These are phyloP conservation scores for Tenthredo distinguenda DNA, from an alignment of 2,888 invertebrate species.

Conservation along the genomic window DNA sequence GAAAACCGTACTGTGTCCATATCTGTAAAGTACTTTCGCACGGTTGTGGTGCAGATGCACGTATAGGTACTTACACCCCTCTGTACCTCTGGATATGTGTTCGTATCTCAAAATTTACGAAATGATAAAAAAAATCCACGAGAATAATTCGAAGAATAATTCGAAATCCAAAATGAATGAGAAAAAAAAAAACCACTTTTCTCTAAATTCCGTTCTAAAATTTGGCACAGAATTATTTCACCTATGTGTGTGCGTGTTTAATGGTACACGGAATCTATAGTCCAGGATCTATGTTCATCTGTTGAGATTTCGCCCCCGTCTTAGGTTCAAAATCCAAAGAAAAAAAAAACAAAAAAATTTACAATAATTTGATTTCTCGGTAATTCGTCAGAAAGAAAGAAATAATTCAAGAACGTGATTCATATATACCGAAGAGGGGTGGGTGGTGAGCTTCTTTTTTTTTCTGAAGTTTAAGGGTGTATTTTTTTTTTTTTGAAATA, in stretches of 20 bases:
- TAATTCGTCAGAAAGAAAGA: no score
- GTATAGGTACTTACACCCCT: background rate
- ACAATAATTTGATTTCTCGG: no score
- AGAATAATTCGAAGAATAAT: background rate
- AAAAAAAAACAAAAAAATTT: no score
- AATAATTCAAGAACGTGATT: no score
- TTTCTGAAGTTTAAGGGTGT: no score
- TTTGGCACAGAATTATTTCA: background rate
- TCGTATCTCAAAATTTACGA: background rate
- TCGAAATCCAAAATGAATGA: background rate
- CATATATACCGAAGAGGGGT: no score
- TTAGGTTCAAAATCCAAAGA: no score
- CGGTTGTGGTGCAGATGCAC: background rate
- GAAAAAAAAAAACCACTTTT: background rate
- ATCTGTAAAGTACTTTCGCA: background rate
- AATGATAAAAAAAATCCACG: background rate
- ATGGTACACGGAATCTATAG: no score
- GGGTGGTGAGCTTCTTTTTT: background rate
- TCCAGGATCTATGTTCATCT: no score
- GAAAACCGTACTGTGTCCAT: slow-evolving; percentile 13
- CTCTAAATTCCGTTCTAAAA: background rate
- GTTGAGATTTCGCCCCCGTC: no score
- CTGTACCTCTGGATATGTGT: background rate
- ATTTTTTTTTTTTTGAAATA: background rate
- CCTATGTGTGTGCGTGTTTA: no score